Conservation (phyloP, 2,113 vertebrate species). For the Crotalus helleri region DNA sequence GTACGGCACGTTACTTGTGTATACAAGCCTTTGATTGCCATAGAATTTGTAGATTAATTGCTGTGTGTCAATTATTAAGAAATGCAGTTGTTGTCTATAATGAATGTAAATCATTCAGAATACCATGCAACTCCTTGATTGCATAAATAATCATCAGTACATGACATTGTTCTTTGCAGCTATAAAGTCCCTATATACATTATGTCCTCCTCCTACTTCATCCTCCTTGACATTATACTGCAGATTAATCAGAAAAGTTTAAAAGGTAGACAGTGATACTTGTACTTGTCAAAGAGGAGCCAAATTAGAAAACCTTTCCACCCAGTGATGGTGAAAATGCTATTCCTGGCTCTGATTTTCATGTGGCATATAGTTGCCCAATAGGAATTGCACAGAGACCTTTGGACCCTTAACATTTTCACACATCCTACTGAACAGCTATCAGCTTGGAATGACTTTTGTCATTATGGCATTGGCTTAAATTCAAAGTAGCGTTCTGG, state of each 20-base stretch:
- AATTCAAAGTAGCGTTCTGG: conserved; percentile 15
- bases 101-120: background rate
- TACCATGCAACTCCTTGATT: background rate
- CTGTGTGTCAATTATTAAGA: background rate
- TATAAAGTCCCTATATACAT: background rate
- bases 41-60: conserved; percentile 14
- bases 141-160: conserved; percentile 8
- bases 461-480: conserved; percentile 10
- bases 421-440: background rate
- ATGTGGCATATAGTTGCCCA: background rate
- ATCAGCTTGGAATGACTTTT: background rate
- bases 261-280: background rate
- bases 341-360: background rate
- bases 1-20: background rate
- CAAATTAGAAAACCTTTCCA: background rate
- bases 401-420: background rate
- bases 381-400: background rate
- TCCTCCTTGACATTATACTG: background rate
- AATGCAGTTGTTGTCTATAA: conserved; percentile 11
- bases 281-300: background rate
- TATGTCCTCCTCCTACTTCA: rapidly evolving
- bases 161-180: background rate
- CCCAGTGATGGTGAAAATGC: background rate
- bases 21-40: background rate
- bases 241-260: conserved; percentile 3